Evolutionary conservation across 2,113 vertebrate genomes (phyloP), one percentile per base, ranked within the genome.

Genomic region (Ceuthmochares aereus): DNA sequence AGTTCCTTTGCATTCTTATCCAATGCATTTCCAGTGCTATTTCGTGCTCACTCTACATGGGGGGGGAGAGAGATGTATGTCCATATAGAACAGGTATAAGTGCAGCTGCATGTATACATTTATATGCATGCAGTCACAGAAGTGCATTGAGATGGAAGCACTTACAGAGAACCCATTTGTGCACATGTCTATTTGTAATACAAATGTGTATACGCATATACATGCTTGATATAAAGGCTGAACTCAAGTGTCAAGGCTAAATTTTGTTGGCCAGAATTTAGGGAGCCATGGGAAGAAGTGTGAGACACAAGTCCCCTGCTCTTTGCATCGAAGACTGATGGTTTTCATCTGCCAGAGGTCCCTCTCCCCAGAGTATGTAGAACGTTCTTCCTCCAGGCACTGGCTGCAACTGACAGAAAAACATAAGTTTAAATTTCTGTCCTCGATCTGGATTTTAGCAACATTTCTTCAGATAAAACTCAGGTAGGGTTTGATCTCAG

Each of bases 231-330:
- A 40, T 63, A 90, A 58, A 56, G 2, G 9, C 29, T 67, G 25
- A 76, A 32, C 40, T 37, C 0, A 0, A 52, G 21, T 2, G 0
- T 62, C 43, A n/a, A 68, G 37, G 34, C 13, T 51, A 40, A 78
- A 63, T 23, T 47, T 4, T n/a, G 14, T 10, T 17, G n/a, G 8
- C 30, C 66, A 55, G 54, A 78, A 78, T 78, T 68, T n/a, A 64
- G 51, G 52, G 36, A 90, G 25, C 37, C 52, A 12, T 21, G 23
- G 56, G 36, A 66, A 74, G 18, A 75, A 64, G n/a, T 12, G 14
- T 54, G n/a, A n/a, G 45, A 37, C 22, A 7, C 4, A 23, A 63
- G 13, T 47, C 17, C 13, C 4, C 14, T 0, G 2, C 0, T 73
- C 16, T 63, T 84, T 70, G 58, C 3, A 37, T 75, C 29, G 2